Evolutionary conservation across 1,140 invertebrate species (phyloP), one percentile per base, ranked within the genome.

Genomic region (Drosophila nannoptera): DNA sequence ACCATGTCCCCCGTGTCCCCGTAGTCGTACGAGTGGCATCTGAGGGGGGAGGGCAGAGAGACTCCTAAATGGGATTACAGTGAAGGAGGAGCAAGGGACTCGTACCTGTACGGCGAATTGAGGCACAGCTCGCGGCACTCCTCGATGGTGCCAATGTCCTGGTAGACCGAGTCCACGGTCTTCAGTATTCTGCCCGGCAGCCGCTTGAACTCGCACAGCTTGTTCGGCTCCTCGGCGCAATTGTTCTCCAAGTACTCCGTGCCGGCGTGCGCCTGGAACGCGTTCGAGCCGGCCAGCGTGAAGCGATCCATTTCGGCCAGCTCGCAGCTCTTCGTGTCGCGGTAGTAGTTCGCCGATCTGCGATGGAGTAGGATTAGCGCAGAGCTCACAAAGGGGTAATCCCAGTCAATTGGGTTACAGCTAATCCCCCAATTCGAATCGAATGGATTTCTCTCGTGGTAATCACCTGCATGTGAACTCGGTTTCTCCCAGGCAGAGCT

Each of bases 21-120:
- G 87, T 96, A 97, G 90, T 98, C 97, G 88, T 97, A 98, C 0
- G 96, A 97, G 86, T 97, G 96, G 89, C 97, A 98, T 83, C 94
- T 91, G 89, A 11, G 40, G 92, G 93, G 35, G 89, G 8, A 36
- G 92, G 93, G 35, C 8, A 59, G 8, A 9, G 45, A 35, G 29
- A 16, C 22, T 2, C 22, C 22, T 22, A 22, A 22, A 22, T 22
- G 22, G 22, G 22, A 22, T 38, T 38, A 22, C 1, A 22, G 22
- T 22, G 3, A 6, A 38, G 38, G 5, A 5, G n/a, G 38, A 22
- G 22, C 22, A 22, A 22, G 22, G 22, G 1, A 11, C 11, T 4
- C 69, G 76, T 75, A 90, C 90, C 92, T 93, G 90, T 94, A 94
- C 6, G 96, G 95, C 7, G 96, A 96, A 80, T 95, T 96, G 29